phyloP scores from a whole-genome alignment of 64 coral and sea anemone species.

The Dendronephthya gigantea region DNA sequence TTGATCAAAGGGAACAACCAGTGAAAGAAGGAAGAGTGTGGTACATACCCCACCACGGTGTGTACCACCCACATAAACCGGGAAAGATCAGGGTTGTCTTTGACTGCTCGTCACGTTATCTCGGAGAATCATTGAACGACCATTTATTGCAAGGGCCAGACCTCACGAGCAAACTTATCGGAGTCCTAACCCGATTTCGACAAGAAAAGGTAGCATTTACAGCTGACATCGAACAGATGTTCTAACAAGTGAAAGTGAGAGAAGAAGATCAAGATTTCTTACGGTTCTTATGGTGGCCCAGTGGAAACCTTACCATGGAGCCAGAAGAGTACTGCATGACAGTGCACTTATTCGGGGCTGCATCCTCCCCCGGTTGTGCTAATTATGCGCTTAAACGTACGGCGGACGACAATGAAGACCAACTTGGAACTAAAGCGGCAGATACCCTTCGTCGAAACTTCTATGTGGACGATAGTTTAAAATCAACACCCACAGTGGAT shows the following conservation, averaged over 20 bases:
- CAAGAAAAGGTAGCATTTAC: slow-evolving; percentile 20
- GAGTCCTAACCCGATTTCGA: slow-evolving; percentile 36
- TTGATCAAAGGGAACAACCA: too few species aligned
- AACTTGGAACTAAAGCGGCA: not conserved
- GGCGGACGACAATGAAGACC: not conserved
- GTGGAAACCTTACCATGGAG: not conserved
- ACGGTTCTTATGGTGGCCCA: slow-evolving; percentile 33
- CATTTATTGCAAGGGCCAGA: slow-evolving; percentile 34
- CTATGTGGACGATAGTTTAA: not conserved
- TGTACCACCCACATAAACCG: not conserved
- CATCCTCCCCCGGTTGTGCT: too few species aligned
- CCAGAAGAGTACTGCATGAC: not conserved
- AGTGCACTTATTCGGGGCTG: slow-evolving; percentile 6
- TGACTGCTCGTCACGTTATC: slow-evolving; percentile 28
- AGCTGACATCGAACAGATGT: slow-evolving; percentile 41
- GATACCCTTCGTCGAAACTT: not conserved
- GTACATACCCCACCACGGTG: slow-evolving; percentile 41
- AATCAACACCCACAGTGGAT: not conserved
- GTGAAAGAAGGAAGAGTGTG: slow-evolving; percentile 10
- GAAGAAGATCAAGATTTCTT: slow-evolving; percentile 20
- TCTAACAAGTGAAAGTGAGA: slow-evolving; percentile 33
- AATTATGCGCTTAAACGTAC: too few species aligned
- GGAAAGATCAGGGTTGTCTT: slow-evolving; percentile 22
- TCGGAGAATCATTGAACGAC: slow-evolving; percentile 26
- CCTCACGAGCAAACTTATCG: slow-evolving; percentile 32